Evolutionary conservation across 2,113 vertebrate species (phyloP), one percentile per base, ranked within the genome.

Genomic region (Merops nubicus): DNA sequence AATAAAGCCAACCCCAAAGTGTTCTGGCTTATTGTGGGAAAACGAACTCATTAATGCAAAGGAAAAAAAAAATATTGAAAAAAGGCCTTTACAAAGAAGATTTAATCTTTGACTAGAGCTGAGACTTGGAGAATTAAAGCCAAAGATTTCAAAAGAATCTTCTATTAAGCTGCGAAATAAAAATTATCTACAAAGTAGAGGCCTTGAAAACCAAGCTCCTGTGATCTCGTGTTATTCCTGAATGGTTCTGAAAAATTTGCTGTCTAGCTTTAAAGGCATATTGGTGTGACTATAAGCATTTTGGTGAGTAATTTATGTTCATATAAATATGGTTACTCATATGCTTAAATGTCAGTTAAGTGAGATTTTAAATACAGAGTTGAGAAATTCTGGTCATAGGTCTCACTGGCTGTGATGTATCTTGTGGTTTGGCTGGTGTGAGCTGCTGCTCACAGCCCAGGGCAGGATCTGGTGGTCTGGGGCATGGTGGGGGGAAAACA

Each of bases 1-100:
- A 97, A 81, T 51, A 43, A 40, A 65, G 69, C 50, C n/a, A n/a
- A 8, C 73, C 29, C 56, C 60, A 22, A 84, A 85, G 57, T 64
- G 36, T 80, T 57, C 57, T 68, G 48, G 73, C 47, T 88, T 78
- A 22, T 92, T 93, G 75, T 95, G 86, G 89, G 79, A 64, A 89
- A 95, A 67, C 63, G 40, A 73, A 33, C 60, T 96, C 29, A 29
- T 88, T 79, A 87, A 75, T 94, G 77, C 77, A 40, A 33, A 77
- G 38, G 42, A 26, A 21, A 15, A 31, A 79, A 79, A 64, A 31
- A 80, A 48, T 57, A 50, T n/a, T n/a, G 64, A 29, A 8, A 40
- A 56, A 51, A 56, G 29, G 5, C 20, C 13, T 77, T 88, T 83
- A 31, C 45, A 78, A n/a, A 43, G 40, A 64, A 43, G 57, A 51